Conservation (phyloP, 2,888 invertebrate genomes). For the Platycheirus albimanus region DNA sequence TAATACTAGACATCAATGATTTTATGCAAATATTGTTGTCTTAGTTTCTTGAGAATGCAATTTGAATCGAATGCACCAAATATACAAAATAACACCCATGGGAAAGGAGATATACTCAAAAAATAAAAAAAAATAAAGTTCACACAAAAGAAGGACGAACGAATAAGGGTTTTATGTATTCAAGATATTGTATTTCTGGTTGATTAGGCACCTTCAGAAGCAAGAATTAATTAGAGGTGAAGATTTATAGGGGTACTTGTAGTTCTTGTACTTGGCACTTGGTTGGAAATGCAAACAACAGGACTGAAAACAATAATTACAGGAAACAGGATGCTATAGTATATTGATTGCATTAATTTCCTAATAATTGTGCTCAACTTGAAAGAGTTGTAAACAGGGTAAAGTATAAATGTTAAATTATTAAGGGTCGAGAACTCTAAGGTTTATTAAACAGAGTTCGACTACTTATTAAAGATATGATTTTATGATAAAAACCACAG, state of each 20-base stretch:
- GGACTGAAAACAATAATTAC: neutral
- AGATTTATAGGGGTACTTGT: conserved; percentile 7
- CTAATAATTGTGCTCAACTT: too few relatives aligned
- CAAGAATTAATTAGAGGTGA: neutral
- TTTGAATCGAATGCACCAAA: conserved; percentile 1
- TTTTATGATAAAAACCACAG: too few relatives aligned
- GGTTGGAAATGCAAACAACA: too few relatives aligned
- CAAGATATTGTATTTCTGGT: conserved; percentile 10
- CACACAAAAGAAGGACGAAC: neutral
- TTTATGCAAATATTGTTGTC: conserved; percentile 6
- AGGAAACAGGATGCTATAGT: too few relatives aligned
- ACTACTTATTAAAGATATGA: too few relatives aligned
- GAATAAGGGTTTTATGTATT: conserved; percentile 11
- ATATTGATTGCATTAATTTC: too few relatives aligned
- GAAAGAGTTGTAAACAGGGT: too few relatives aligned
- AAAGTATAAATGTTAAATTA: too few relatives aligned
- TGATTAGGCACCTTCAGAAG: conserved; percentile 14
- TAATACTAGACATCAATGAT: conserved; percentile 5
- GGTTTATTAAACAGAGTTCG: too few relatives aligned
- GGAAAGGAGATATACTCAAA: neutral
- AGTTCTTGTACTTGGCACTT: neutral
- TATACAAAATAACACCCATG: neutral
- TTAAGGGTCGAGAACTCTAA: too few relatives aligned
- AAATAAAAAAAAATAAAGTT: neutral
- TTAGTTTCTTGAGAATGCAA: conserved; percentile 6